Conservation (phyloP, 2,113 vertebrate species). For the human (Homo sapiens) region DNA sequence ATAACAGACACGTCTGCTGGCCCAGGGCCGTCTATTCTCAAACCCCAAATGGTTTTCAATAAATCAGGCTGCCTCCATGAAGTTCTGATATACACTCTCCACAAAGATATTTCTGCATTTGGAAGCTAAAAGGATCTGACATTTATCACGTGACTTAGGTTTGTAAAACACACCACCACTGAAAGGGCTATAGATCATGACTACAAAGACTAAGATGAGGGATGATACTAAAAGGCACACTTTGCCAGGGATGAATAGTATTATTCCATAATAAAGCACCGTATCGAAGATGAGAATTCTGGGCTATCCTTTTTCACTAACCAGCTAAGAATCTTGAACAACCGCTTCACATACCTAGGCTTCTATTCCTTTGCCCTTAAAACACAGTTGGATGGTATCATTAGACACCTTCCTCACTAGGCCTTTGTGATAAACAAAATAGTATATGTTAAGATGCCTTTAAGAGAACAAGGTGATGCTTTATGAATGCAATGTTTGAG, state of each 20-base stretch:
- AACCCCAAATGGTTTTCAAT: not conserved
- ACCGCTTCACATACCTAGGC: not conserved
- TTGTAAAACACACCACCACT: fast-evolving
- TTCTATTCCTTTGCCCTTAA: not conserved
- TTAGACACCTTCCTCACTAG: not conserved
- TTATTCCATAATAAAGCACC: not conserved
- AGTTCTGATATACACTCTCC: not conserved
- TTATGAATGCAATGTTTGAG: not conserved
- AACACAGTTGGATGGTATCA: not conserved
- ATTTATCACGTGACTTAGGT: not conserved
- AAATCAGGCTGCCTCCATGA: not conserved
- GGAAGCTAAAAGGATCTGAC: not conserved
- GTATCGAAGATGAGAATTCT: not conserved
- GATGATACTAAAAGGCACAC: not conserved
- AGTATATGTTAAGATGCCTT: not conserved
- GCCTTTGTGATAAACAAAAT: not conserved
- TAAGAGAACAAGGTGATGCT: not conserved
- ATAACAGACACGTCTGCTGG: not conserved
- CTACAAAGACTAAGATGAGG: not conserved
- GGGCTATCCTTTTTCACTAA: not conserved
- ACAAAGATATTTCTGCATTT: not conserved
- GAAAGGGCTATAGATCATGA: not conserved
- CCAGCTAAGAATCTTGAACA: not conserved
- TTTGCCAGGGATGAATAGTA: too few species aligned
- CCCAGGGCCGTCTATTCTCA: not conserved